These are phyloP conservation scores for Agrochola lychnidis DNA, from an alignment of 2,888 invertebrate genomes.

Conservation along the genomic window DNA sequence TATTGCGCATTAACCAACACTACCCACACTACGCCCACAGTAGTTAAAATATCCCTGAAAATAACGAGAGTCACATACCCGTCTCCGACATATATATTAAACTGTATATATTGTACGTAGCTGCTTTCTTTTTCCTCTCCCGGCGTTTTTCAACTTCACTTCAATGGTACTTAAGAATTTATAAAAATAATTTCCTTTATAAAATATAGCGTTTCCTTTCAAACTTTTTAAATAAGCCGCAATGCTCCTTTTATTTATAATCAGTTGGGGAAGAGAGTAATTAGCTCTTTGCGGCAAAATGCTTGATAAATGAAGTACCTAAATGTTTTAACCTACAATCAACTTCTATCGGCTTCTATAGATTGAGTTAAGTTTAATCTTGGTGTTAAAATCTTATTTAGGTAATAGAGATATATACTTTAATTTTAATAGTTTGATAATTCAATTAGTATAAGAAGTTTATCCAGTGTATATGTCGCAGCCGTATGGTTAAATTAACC, in stretches of 20 bases:
- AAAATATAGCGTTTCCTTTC: conserved; percentile 1
- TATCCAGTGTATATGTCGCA: no score
- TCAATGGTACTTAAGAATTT: conserved; percentile 9
- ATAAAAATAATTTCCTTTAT: conserved; percentile 22
- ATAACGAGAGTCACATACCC: no score
- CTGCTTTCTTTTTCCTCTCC: neutral
- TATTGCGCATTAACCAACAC: no score
- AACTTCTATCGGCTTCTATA: conserved; percentile 2
- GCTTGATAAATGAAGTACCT: conserved; percentile 19
- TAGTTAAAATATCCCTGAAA: no score
- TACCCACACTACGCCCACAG: no score
- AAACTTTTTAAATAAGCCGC: conserved; percentile 40
- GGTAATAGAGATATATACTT: no score
- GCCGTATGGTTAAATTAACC: no score
- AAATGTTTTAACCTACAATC: conserved; percentile 17
- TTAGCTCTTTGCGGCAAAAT: conserved; percentile 43
- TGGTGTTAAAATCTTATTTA: no score
- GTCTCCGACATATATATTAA: no score
- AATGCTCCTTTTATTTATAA: conserved; percentile 45
- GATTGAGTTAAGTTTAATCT: no score
- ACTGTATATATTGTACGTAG: neutral
- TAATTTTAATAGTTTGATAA: no score
- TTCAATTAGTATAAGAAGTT: no score
- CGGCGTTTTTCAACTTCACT: neutral
- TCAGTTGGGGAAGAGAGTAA: conserved; percentile 20